Evolutionary conservation across 2,888 invertebrate genomes (phyloP).

Genomic region (Chrysomela aeneicollis): DNA sequence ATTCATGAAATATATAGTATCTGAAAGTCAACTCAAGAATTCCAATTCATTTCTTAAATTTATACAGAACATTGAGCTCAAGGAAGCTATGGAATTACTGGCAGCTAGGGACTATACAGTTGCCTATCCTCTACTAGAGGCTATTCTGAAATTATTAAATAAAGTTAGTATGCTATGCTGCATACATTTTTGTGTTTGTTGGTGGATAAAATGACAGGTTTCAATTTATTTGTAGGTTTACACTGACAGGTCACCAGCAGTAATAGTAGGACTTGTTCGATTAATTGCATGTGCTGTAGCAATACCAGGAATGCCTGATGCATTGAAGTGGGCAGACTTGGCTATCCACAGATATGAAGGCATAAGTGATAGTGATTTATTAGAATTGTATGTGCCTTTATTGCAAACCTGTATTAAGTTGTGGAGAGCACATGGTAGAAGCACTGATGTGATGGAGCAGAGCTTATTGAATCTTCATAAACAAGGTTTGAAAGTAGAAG

Average conservation of each 20-base stretch:
- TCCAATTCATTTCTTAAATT: constrained; percentile 66
- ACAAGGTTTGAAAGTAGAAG: constrained; percentile 72
- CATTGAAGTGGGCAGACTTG: constrained; percentile 73
- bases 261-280: constrained; percentile 72
- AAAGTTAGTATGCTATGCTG: constrained; percentile 62
- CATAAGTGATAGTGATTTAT: constrained; percentile 73
- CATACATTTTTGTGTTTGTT: neutral
- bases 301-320: constrained; percentile 65
- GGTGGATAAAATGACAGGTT: neutral
- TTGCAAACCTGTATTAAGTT: constrained; percentile 73
- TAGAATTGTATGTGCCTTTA: constrained; percentile 74
- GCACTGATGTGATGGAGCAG: constrained; percentile 69
- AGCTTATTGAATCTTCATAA: constrained; percentile 69
- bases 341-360: constrained; percentile 76
- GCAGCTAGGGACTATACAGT: constrained; percentile 67
- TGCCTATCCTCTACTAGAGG: constrained; percentile 72
- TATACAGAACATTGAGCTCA: constrained; percentile 72
- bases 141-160: constrained; percentile 72
- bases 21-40: constrained; percentile 66
- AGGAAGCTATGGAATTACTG: constrained; percentile 68
- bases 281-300: constrained; percentile 69
- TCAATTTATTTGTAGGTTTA: constrained; percentile 61
- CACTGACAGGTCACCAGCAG: constrained; percentile 74
- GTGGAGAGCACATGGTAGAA: constrained; percentile 70
- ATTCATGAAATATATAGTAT: constrained; percentile 67